A percentile compares a stretch with the other conserved stretches of the same genome.
Conservation (phyloP, 2,113 vertebrate genomes). For the Prolemur simus region DNA sequence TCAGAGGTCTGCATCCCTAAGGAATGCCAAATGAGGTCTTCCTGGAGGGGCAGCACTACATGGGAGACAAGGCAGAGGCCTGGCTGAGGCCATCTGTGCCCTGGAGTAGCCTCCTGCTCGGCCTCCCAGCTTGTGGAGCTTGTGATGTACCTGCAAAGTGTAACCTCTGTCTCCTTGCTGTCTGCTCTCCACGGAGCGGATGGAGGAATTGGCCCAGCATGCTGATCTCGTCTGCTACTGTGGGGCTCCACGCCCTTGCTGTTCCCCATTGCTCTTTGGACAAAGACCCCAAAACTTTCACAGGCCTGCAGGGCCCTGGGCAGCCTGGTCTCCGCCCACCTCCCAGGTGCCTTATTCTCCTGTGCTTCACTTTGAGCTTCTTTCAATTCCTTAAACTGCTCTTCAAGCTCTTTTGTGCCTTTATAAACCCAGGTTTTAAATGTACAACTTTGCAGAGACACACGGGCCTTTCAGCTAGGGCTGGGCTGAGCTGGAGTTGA, state of each 20-base stretch:
- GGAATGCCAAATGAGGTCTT: not conserved
- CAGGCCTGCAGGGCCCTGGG: not conserved
- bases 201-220: not conserved
- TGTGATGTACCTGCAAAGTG: no score
- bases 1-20: not conserved
- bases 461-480: not conserved
- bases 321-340: not conserved
- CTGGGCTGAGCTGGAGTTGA: not conserved
- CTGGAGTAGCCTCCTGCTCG: not conserved
- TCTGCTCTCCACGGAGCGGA: not conserved
- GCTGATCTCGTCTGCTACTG: not conserved
- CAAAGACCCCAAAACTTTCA: not conserved
- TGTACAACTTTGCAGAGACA: not conserved
- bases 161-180: not conserved
- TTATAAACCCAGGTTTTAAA: not conserved
- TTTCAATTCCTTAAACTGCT: not conserved
- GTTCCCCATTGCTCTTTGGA: not conserved
- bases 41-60: rapidly evolving
- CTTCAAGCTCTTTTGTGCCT: not conserved
- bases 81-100: not conserved
- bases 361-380: not conserved
- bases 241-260: not conserved
- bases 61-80: not conserved
- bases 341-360: rapidly evolving
- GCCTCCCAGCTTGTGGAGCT: not conserved